Percentiles rank a stretch among this genome's conserved stretches.
Evolutionary conservation across 2,113 vertebrate species (phyloP).

Genomic region (Rhinichthys klamathensis): DNA sequence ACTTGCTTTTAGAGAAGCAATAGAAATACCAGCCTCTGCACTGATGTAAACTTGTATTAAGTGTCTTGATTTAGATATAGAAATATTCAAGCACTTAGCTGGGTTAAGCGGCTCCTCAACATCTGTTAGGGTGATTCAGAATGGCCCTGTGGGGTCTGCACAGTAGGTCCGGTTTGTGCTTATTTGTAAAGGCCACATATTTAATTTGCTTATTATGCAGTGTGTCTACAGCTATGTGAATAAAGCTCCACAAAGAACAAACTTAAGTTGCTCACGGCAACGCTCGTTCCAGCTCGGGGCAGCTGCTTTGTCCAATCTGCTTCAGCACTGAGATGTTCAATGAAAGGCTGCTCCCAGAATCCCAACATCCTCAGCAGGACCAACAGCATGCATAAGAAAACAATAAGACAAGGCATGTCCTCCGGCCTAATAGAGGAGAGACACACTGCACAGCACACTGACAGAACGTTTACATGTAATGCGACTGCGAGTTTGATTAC

Average conservation of each 20-base stretch:
- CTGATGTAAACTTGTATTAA: neutral
- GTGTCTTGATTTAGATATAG: neutral
- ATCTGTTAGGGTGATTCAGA: slow-evolving; percentile 24
- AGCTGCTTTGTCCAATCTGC: slow-evolving; percentile 4
- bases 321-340: neutral
- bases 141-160: neutral
- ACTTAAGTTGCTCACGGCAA: slow-evolving; percentile 5
- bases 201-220: slow-evolving; percentile 36
- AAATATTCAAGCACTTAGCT: slow-evolving; percentile 25
- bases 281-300: slow-evolving; percentile 14
- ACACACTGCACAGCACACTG: neutral
- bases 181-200: slow-evolving; percentile 22
- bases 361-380: neutral
- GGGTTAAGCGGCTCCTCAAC: slow-evolving; percentile 8
- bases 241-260: neutral
- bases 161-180: slow-evolving; percentile 3
- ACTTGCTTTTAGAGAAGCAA: neutral
- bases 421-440: neutral
- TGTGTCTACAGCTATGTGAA: slow-evolving; percentile 1
- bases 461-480: neutral
- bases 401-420: slow-evolving; percentile 16
- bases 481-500: slow-evolving; percentile 13
- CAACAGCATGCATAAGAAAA: slow-evolving; percentile 5
- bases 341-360: neutral
- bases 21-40: neutral